Conservation (phyloP, 2,888 invertebrate species). For the Beris morrisii region DNA sequence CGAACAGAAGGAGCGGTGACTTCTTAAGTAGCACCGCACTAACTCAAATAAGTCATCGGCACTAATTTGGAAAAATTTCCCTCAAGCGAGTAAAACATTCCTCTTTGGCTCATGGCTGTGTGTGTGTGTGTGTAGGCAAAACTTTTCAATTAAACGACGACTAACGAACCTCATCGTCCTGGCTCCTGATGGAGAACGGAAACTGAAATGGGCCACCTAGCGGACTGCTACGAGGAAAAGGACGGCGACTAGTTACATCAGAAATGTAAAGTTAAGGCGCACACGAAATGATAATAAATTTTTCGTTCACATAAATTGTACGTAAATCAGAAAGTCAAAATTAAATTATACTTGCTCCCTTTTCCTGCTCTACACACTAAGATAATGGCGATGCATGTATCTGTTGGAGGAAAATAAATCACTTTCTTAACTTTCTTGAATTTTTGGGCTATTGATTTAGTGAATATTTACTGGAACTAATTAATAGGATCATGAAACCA, state of each 20-base stretch:
- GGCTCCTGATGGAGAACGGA: too few species aligned
- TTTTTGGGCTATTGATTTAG: too few species aligned
- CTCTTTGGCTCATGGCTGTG: not conserved
- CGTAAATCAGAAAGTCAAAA: conserved; percentile 15
- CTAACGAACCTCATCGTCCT: conserved; percentile 10
- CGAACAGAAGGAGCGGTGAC: too few species aligned
- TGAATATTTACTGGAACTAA: too few species aligned
- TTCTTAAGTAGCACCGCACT: conserved; percentile 8
- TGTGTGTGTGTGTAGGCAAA: conserved; percentile 4
- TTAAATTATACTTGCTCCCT: conserved; percentile 4
- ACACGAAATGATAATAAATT: conserved; percentile 14
- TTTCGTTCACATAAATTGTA: conserved; percentile 20
- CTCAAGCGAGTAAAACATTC: not conserved
- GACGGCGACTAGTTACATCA: too few species aligned
- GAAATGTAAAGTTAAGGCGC: not conserved
- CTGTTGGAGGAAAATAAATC: too few species aligned
- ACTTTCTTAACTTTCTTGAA: too few species aligned
- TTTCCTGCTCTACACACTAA: not conserved
- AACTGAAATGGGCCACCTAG: too few species aligned
- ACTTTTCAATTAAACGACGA: conserved; percentile 23
- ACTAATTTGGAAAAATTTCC: conserved; percentile 19
- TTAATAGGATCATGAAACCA: too few species aligned
- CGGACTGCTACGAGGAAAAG: too few species aligned
- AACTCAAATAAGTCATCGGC: conserved; percentile 3
- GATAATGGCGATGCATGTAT: too few species aligned